Percentiles rank a stretch among this genome's conserved stretches.
Evolutionary conservation across 2,113 vertebrate species (phyloP).

Genomic region (Microtus oregoni): DNA sequence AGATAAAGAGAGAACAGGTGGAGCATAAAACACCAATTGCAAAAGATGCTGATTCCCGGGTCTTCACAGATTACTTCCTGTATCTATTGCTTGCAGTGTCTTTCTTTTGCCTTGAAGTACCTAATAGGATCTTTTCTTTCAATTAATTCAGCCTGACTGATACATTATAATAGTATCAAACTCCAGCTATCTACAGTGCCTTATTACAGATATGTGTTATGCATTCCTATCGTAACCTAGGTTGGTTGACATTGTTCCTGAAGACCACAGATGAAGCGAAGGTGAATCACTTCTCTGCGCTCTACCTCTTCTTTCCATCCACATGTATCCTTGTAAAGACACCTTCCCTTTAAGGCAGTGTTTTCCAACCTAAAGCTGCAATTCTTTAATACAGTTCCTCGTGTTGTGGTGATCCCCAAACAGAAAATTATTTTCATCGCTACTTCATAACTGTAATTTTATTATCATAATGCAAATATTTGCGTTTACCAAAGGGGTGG

Average conservation of each 20-base stretch:
- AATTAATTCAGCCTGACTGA: background rate
- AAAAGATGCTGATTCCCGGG: background rate
- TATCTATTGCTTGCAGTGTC: background rate
- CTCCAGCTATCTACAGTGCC: background rate
- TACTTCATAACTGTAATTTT: background rate
- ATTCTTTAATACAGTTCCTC: background rate
- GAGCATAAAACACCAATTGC: background rate
- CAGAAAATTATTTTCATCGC: background rate
- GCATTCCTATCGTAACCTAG: background rate
- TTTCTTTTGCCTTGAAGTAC: background rate
- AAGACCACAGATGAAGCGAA: background rate
- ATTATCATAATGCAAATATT: too few species aligned
- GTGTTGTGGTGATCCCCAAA: background rate
- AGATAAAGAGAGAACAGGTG: accelerated
- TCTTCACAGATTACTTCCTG: background rate
- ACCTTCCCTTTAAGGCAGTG: background rate
- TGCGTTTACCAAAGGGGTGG: too few species aligned
- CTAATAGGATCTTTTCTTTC: background rate
- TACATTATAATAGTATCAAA: background rate
- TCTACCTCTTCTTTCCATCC: background rate
- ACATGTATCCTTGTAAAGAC: too few species aligned
- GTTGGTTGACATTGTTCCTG: background rate
- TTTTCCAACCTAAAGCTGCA: background rate
- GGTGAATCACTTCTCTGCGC: background rate
- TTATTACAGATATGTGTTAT: background rate